A percentile compares a stretch with the other conserved stretches of the same genome.
phyloP scores from a whole-genome alignment of 2,113 vertebrate species.

The Gavia stellata region DNA sequence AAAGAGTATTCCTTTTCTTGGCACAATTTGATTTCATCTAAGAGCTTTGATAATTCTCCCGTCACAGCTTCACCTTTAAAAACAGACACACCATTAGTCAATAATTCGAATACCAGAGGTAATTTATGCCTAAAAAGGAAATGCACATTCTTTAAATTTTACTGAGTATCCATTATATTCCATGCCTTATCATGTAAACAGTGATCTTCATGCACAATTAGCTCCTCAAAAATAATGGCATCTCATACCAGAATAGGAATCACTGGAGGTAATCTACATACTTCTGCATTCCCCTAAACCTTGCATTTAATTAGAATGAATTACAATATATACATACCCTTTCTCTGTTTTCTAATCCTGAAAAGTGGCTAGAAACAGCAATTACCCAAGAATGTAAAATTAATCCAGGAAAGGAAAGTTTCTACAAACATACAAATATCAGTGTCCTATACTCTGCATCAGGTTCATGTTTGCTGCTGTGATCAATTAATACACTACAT shows the following conservation, averaged over 20 bases:
- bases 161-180: neutral
- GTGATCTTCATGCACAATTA: neutral
- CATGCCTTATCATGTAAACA: neutral
- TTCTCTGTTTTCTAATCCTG: neutral
- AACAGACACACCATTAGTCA: slow-evolving; percentile 49
- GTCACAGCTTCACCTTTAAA: slow-evolving; percentile 89
- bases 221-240: neutral
- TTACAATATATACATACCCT: neutral
- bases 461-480: neutral
- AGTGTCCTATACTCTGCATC: neutral
- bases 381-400: neutral
- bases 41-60: slow-evolving; percentile 91
- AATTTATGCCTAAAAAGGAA: slow-evolving; percentile 18
- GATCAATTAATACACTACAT: neutral
- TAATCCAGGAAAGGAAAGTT: neutral
- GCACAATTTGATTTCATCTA: slow-evolving; percentile 94
- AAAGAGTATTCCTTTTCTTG: slow-evolving; percentile 95
- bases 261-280: neutral
- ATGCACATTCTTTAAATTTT: neutral
- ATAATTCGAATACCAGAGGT: neutral
- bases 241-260: neutral
- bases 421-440: neutral
- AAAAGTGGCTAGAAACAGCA: neutral
- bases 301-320: neutral
- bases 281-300: neutral